These are phyloP conservation scores for Melanerpes aurifrons DNA, from an alignment of 2,113 vertebrate species.

Conservation along the genomic window DNA sequence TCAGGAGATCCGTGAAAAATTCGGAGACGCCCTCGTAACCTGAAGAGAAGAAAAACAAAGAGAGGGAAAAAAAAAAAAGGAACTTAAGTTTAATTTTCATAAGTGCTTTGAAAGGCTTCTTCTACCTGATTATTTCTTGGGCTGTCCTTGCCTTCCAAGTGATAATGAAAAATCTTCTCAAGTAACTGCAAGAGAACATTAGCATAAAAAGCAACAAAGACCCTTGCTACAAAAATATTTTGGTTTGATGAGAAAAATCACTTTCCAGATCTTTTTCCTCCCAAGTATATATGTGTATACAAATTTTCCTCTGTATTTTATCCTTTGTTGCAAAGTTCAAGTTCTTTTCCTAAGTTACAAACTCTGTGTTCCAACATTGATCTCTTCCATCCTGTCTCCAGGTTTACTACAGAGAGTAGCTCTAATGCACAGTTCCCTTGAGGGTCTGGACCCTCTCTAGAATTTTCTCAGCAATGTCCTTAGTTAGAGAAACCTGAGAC, in stretches of 20 bases:
- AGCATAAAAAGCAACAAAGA: not conserved
- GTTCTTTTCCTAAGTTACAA: not conserved
- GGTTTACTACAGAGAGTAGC: not conserved
- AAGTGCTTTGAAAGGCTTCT: not conserved
- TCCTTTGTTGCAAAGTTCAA: not conserved
- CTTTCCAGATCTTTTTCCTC: not conserved
- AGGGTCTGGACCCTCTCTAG: not conserved
- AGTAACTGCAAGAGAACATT: not conserved
- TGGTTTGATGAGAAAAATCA: not conserved
- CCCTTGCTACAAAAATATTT: not conserved
- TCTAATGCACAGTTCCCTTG: not conserved
- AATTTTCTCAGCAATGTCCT: not conserved
- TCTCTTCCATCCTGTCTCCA: not conserved
- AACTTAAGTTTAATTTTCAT: not conserved
- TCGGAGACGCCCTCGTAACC: conserved; percentile 96
- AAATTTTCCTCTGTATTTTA: not conserved
- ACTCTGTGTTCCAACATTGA: not conserved
- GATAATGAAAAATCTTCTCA: not conserved
- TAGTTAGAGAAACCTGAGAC: not conserved
- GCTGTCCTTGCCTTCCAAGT: not conserved
- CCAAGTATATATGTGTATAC: not conserved
- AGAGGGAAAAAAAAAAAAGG: not conserved
- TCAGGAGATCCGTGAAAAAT: conserved; percentile 95
- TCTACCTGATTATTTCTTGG: not conserved
- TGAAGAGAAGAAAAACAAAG: conserved; percentile 49